Conservation (phyloP, 2,797 vertebrate species). For the Salarias fasciatus region DNA sequence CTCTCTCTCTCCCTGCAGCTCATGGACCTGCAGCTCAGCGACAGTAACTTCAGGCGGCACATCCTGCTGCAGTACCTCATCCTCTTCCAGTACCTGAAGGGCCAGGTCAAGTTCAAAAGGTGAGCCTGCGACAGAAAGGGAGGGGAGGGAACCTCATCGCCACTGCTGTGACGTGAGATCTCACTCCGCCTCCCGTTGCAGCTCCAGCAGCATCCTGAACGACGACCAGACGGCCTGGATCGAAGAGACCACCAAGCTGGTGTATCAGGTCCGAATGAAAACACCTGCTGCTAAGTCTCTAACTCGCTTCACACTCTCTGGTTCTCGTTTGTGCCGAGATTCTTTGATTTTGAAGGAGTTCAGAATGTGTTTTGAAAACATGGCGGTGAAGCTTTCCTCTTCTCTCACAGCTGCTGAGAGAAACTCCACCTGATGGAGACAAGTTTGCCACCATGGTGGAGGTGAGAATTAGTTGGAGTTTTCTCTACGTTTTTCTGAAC, state of each 20-base stretch:
- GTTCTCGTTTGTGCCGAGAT: too few relatives aligned
- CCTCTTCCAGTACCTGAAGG: constrained; percentile 97
- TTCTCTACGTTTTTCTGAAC: too few relatives aligned
- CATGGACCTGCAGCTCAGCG: constrained; percentile 98
- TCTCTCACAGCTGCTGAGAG: constrained; percentile 88
- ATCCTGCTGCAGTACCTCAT: constrained; percentile 97
- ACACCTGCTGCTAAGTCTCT: too few relatives aligned
- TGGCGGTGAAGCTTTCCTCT: background rate
- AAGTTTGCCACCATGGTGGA: constrained; percentile 96
- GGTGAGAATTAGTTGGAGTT: constrained; percentile 79
- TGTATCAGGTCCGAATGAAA: constrained; percentile 92
- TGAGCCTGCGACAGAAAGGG: constrained; percentile 59
- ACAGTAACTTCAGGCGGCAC: constrained; percentile 97
- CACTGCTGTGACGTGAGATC: too few relatives aligned
- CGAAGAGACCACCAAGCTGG: constrained; percentile 96
- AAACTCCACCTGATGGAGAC: constrained; percentile 95
- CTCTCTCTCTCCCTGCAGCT: constrained; percentile 83
- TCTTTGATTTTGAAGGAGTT: too few relatives aligned
- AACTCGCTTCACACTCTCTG: too few relatives aligned
- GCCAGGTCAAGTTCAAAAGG: constrained; percentile 99
- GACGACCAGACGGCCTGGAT: constrained; percentile 97
- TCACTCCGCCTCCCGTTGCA: constrained; percentile 55
- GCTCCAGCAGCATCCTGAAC: constrained; percentile 92
- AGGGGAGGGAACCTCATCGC: too few relatives aligned
- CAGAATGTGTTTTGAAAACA: too few relatives aligned